These are phyloP conservation scores for Archivesica marissinica DNA, from an alignment of 1,140 invertebrate species.

Conservation along the genomic window DNA sequence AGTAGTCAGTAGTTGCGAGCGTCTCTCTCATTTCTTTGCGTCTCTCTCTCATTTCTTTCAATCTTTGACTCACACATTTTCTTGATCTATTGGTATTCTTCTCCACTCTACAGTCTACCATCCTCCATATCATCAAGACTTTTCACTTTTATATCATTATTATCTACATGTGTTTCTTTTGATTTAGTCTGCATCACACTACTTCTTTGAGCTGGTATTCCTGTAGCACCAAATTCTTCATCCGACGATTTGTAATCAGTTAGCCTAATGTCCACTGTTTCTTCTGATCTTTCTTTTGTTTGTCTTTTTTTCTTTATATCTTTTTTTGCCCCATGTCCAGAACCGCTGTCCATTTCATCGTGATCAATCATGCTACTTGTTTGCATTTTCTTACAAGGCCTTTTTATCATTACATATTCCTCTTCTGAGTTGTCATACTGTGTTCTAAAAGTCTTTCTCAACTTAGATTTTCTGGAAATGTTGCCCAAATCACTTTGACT, in stretches of 20 bases:
- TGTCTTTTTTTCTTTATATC: background rate
- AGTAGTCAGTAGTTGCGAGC: background rate
- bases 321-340: background rate
- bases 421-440: background rate
- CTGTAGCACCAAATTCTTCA: background rate
- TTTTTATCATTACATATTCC: background rate
- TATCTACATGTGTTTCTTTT: background rate
- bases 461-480: background rate
- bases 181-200: background rate
- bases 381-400: background rate
- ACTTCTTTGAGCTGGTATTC: background rate
- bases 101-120: background rate
- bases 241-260: background rate
- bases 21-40: background rate
- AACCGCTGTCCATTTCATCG: background rate
- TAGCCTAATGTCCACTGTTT: no score
- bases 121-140: background rate
- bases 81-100: background rate
- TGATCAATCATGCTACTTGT: background rate
- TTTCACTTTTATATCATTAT: background rate
- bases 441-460: background rate
- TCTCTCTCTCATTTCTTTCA: background rate
- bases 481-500: background rate
- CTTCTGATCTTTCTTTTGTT: background rate
- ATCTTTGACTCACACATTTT: slow-evolving; percentile 1